phyloP scores from a whole-genome alignment of 1,140 invertebrate species.

The Pseudomyrmex dendroicus region DNA sequence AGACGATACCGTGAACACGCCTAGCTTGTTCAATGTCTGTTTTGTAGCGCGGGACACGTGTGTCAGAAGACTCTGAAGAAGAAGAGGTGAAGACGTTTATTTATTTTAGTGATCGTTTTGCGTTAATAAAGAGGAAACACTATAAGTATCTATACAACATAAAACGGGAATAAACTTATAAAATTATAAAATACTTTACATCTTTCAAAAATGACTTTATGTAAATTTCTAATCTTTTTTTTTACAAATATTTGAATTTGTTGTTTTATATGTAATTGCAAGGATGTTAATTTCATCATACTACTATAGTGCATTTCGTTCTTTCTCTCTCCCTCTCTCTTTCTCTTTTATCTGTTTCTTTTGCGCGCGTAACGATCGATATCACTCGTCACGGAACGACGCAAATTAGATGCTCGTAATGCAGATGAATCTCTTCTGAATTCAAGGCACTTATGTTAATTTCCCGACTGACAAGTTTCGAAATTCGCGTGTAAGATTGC shows the following conservation, averaged over 20 bases:
- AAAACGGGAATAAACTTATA: too few relatives aligned
- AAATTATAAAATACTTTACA: too few relatives aligned
- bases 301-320: not conserved
- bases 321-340: not conserved
- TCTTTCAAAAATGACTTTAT: too few relatives aligned
- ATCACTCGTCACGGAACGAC: slow-evolving; percentile 24
- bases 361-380: slow-evolving; percentile 31
- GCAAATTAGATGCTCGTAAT: slow-evolving; percentile 33
- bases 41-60: slow-evolving; percentile 98
- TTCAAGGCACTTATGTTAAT: not conserved
- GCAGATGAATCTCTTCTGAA: slow-evolving; percentile 26
- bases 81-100: not conserved
- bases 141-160: too few relatives aligned
- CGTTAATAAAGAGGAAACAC: too few relatives aligned
- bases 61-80: slow-evolving; percentile 94
- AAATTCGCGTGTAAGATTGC: too few relatives aligned
- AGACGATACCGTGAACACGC: slow-evolving; percentile 98
- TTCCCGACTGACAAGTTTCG: too few relatives aligned
- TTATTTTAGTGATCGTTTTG: not conserved
- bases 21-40: slow-evolving; percentile 96
- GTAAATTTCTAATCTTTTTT: too few relatives aligned
- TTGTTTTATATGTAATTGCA: too few relatives aligned
- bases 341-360: not conserved
- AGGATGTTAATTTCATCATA: slow-evolving; percentile 36
- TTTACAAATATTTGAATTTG: too few relatives aligned